phyloP scores from a whole-genome alignment of 2,113 vertebrate genomes.

The Girardinichthys multiradiatus region DNA sequence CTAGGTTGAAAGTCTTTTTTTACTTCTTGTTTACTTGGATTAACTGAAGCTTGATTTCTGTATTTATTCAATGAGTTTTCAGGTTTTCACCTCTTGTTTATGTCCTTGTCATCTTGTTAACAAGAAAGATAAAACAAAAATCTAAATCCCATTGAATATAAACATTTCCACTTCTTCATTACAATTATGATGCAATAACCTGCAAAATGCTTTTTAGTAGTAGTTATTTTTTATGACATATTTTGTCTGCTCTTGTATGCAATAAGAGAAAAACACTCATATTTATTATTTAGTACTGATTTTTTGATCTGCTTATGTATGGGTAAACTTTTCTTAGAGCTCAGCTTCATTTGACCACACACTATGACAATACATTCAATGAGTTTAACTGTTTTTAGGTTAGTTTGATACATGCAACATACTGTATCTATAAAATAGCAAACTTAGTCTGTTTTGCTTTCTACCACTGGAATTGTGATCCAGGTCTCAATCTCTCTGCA shows the following conservation, averaged over 20 bases:
- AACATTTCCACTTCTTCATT: background rate
- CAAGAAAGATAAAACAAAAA: background rate
- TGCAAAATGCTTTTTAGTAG: conserved; percentile 24
- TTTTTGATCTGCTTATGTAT: background rate
- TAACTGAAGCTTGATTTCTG: background rate
- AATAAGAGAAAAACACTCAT: background rate
- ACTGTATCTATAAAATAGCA: background rate
- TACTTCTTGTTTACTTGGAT: background rate
- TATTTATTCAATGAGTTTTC: background rate
- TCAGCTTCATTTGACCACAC: background rate
- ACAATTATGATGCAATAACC: conserved; percentile 22
- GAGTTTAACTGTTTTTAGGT: background rate
- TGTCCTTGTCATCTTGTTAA: background rate
- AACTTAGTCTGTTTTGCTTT: background rate
- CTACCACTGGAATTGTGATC: too few relatives aligned
- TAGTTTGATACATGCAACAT: background rate
- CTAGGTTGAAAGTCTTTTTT: background rate
- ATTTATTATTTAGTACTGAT: background rate
- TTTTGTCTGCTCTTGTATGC: conserved; percentile 14
- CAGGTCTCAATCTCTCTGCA: too few relatives aligned
- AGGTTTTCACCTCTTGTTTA: background rate
- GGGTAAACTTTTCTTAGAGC: background rate
- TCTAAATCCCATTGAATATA: background rate
- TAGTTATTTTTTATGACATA: conserved; percentile 21
- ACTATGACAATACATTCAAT: background rate